Base-by-base conservation (phyloP, 2,888 invertebrate genomes). In the Odontocerum albicorne region DNA sequence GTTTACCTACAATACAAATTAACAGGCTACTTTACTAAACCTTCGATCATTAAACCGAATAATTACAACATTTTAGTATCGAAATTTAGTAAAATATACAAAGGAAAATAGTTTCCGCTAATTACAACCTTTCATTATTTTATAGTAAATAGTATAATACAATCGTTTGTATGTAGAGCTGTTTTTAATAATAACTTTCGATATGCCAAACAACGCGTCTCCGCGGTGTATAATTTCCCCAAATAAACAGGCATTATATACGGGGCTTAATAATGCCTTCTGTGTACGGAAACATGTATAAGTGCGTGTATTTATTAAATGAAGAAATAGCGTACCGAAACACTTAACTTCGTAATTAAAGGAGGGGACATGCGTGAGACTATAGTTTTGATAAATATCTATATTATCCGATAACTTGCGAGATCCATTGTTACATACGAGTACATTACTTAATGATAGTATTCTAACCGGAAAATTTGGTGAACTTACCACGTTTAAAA, bases 111-210 rank as follows among this genome's bases (percentile, higher is more conserved):
- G 19, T 40, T 39, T 49, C 39, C 49, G 49, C 49, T 40, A 47
- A 49, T 49, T 49, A 49, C 40, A 32, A 12, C 19, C 45, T 19
- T 39, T 33, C 47, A 38, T 45, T 47, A 52, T 46, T 52, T 43
- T 52, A 39, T 46, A 15, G 17, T 49, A 31, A 35, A 21, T 36
- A 36, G 44, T 39, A 38, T 33, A 52, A 27, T 55, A 49, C 54
- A 27, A 49, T 49, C 54, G 43, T 55, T 55, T 49, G 36, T 49
- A 49, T 19, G 43, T 42, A 36, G 49, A 49, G 33, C 32, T 15
- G 49, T 55, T 55, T 49, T 55, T 55, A 55, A 55, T 55, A 42
- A 55, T 20, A 36, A 39, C 39, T 16, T 20, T 32, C 10, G 10
- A 27, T 27, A 27, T 10, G 10, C 6, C 4, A 27, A 27, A 27